Conservation (phyloP, 2,113 vertebrate species). For the Boleophthalmus pectinirostris region DNA sequence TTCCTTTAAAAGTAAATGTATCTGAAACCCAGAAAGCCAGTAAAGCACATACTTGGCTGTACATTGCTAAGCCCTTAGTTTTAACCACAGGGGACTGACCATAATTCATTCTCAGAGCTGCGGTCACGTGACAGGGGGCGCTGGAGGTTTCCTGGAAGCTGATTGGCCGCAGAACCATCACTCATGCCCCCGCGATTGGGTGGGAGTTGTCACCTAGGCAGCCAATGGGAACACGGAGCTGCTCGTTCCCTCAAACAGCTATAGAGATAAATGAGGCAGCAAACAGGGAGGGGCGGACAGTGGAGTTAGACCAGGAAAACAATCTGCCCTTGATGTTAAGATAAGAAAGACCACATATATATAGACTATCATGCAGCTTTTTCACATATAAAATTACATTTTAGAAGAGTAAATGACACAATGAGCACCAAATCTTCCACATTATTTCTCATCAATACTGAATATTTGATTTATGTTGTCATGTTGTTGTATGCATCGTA, state of each 20-base stretch:
- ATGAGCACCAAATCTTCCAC: too few relatives aligned
- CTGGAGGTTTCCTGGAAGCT: not conserved
- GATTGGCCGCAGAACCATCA: not conserved
- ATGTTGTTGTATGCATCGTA: too few relatives aligned
- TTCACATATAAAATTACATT: too few relatives aligned
- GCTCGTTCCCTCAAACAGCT: not conserved
- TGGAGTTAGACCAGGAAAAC: not conserved
- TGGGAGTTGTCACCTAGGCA: not conserved
- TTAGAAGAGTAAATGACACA: too few relatives aligned
- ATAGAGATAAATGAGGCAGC: not conserved
- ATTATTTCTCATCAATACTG: too few relatives aligned
- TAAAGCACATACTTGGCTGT: not conserved
- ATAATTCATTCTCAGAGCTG: not conserved
- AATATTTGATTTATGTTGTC: too few relatives aligned
- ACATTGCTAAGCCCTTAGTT: not conserved
- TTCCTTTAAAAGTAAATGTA: too few relatives aligned
- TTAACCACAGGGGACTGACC: not conserved
- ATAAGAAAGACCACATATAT: too few relatives aligned
- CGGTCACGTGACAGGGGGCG: not conserved
- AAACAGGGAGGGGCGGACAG: not conserved
- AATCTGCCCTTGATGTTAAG: not conserved
- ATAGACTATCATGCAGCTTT: too few relatives aligned
- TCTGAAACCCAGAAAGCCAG: too few relatives aligned
- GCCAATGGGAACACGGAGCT: not conserved
- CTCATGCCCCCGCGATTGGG: not conserved